phyloP scores from a whole-genome alignment of 2,888 invertebrate genomes.

The Chymomyza caudatula region DNA sequence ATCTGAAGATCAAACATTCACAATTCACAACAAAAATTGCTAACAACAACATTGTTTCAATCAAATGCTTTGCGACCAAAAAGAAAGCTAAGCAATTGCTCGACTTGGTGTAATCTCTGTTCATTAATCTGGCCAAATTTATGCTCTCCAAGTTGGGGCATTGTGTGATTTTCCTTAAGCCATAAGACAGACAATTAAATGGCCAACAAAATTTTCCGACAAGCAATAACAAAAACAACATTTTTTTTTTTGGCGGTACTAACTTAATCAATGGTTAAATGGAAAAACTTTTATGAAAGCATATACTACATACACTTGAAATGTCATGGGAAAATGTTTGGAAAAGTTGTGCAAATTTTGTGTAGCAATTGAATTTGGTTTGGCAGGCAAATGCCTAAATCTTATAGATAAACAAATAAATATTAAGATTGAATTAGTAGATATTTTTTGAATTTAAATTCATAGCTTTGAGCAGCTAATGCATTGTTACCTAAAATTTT shows the following conservation, averaged over 20 bases:
- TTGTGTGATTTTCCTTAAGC: constrained; percentile 16
- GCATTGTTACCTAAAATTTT: too few relatives aligned
- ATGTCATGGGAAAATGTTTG: background rate
- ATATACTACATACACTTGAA: too few relatives aligned
- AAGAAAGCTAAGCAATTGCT: constrained; percentile 27
- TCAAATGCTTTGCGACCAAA: constrained; percentile 13
- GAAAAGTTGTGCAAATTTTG: constrained; percentile 4
- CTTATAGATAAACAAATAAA: background rate
- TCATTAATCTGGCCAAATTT: constrained; percentile 61
- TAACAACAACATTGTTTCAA: background rate
- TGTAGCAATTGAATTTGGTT: background rate
- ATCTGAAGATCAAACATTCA: background rate
- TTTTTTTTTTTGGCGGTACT: background rate
- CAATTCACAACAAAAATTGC: background rate
- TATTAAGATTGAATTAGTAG: too few relatives aligned
- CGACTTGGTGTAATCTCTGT: constrained; percentile 46
- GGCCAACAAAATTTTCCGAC: background rate
- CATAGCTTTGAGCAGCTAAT: too few relatives aligned
- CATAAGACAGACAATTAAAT: background rate
- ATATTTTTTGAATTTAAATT: too few relatives aligned
- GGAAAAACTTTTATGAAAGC: background rate
- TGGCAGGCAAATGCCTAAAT: background rate
- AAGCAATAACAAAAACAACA: constrained; percentile 1
- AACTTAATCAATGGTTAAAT: constrained; percentile 6
- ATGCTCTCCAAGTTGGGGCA: constrained; percentile 24